phyloP scores from a whole-genome alignment of 2,888 invertebrate species.

The Bursaphelenchus okinawaensis region DNA sequence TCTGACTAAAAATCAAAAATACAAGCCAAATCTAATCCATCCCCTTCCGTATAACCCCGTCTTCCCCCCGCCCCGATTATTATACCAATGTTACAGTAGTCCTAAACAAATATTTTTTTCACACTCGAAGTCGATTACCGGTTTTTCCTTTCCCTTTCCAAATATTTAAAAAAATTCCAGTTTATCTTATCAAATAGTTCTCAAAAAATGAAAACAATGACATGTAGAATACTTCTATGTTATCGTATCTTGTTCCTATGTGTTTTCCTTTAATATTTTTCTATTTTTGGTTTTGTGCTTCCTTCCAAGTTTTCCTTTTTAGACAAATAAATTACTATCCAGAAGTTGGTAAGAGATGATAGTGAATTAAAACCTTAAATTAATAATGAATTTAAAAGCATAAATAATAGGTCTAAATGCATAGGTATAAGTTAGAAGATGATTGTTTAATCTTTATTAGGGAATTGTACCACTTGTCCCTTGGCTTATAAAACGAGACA shows the following conservation, averaged over 20 bases:
- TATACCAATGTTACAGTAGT: background rate
- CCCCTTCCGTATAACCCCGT: background rate
- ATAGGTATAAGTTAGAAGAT: no score
- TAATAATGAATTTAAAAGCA: no score
- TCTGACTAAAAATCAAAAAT: no score
- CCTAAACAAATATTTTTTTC: background rate
- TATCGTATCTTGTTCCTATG: background rate
- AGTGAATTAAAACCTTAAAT: no score
- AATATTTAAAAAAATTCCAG: background rate
- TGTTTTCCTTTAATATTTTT: background rate
- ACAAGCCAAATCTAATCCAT: no score
- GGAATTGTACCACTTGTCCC: no score
- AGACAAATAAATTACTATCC: conserved; percentile 5
- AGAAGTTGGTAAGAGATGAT: background rate
- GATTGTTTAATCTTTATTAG: no score
- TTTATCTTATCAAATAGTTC: background rate
- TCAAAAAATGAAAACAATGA: background rate
- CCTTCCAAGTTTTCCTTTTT: background rate
- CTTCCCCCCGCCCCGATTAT: background rate
- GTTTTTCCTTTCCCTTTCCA: background rate
- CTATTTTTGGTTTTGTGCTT: background rate
- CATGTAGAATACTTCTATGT: background rate
- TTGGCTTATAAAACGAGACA: no score
- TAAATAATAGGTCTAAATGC: no score
- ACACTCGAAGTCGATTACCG: background rate